Base-by-base conservation (phyloP, 2,888 invertebrate species). In the Anoplius nigerrimus region DNA sequence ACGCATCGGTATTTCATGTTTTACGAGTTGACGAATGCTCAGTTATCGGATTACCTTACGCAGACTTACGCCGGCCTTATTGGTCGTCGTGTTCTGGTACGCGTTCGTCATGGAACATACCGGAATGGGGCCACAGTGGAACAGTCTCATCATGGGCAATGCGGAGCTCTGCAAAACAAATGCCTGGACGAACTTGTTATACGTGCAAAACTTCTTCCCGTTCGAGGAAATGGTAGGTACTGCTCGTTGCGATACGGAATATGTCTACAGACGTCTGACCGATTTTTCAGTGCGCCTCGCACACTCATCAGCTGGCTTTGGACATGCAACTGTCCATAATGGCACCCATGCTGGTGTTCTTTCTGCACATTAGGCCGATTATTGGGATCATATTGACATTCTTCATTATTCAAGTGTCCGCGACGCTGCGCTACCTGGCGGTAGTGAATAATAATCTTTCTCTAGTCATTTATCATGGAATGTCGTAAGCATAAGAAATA, bases 301-400 rank as follows among this genome's bases (percentile, higher is more conserved):
- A 94, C 88, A 94, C 94, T 0, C 93, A 95, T 83, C 94, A 94
- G 80, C 84, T 94, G 72, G 94, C 94, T 0, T 82, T 95, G 77
- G 94, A 95, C 82, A 92, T 94, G 91, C 95, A 95, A 85, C 89
- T 95, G 11, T 93, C 93, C 11, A 87, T 94, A 57, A 76, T 93
- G 2, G 92, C 93, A 16, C 93, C 94, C 0, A 83, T 93, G 2
- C 84, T 94, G 0, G 91, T 94, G 0, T 93, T 93, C 91, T 88
- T 92, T 2, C 89, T 93, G 68, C 91, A 92, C 69, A 90, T 90
- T 8, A 91, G 91, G 70, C 90, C 91, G 0, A 89, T 91, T 27
- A 83, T 92, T 16, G 92, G 92, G 3, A 90, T 91, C 66, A 87
- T 91, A 8, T 78, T 92, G 2, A 89, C 93, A 67, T 91, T 92